Percentiles rank a stretch among this genome's conserved stretches.
These are phyloP conservation scores for Leptopilina clavipes DNA, from an alignment of 1,140 invertebrate genomes.

Conservation along the genomic window DNA sequence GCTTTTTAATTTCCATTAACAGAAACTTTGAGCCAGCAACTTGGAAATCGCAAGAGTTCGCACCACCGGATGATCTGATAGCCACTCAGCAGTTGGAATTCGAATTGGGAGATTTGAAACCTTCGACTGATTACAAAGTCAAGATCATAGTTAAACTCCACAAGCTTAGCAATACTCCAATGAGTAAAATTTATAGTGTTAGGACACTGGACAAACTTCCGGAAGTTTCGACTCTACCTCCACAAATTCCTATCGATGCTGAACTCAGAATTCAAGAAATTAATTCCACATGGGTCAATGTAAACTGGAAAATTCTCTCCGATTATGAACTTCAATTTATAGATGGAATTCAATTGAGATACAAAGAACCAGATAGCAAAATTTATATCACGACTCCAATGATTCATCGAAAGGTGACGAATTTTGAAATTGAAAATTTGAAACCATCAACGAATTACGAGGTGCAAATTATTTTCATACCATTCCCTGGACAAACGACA, in stretches of 20 bases:
- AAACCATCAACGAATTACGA: constrained; percentile 84
- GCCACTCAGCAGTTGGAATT: constrained; percentile 90
- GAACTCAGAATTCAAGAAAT: constrained; percentile 83
- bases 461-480: constrained; percentile 85
- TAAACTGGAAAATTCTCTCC: constrained; percentile 88
- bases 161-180: constrained; percentile 83
- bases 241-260: constrained; percentile 82
- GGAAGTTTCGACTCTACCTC: constrained; percentile 76
- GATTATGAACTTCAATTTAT: constrained; percentile 86
- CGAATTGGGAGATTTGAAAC: constrained; percentile 83
- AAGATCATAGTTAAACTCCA: constrained; percentile 85
- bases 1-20: constrained; percentile 2
- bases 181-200: constrained; percentile 83
- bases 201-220: constrained; percentile 77
- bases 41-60: constrained; percentile 90
- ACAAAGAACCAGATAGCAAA: constrained; percentile 82
- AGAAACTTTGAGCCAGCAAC: constrained; percentile 81
- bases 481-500: constrained; percentile 83
- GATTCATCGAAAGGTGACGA: constrained; percentile 84
- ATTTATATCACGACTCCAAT: constrained; percentile 84
- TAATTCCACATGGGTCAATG: constrained; percentile 84
- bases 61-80: constrained; percentile 87
- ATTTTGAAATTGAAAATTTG: constrained; percentile 83
- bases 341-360: constrained; percentile 83
- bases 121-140: constrained; percentile 87